These are phyloP conservation scores for Zoanthus sansibaricus DNA, from an alignment of 92 coral and sea anemone species.

Conservation along the genomic window DNA sequence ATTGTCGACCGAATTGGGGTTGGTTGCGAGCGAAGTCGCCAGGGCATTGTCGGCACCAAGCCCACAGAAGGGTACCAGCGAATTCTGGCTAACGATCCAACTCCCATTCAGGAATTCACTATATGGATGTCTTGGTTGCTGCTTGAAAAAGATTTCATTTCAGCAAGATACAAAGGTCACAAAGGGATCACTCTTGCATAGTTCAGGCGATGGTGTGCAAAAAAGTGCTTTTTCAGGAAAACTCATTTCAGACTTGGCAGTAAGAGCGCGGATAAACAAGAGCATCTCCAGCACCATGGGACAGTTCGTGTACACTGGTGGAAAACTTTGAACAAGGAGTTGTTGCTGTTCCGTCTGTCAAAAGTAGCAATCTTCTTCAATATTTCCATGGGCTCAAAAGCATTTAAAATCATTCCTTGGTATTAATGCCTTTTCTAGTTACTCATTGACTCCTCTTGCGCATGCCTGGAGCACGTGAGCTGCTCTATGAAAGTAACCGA, in stretches of 20 bases:
- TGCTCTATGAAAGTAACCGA: too few relatives aligned
- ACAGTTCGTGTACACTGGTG: background rate
- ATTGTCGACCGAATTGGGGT: too few relatives aligned
- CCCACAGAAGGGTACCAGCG: slow-evolving; percentile 59
- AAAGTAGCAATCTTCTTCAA: slow-evolving; percentile 55
- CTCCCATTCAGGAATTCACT: slow-evolving; percentile 46
- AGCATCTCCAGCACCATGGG: background rate
- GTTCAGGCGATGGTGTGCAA: background rate
- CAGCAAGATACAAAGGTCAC: slow-evolving; percentile 47
- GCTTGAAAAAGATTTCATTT: slow-evolving; percentile 45
- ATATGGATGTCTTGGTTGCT: slow-evolving; percentile 36
- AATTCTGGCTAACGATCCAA: slow-evolving; percentile 72
- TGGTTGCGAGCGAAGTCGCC: background rate
- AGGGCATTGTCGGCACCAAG: slow-evolving; percentile 60
- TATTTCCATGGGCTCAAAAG: background rate
- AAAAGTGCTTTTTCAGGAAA: background rate
- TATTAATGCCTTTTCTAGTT: slow-evolving; percentile 20
- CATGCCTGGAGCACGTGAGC: background rate
- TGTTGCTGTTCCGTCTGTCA: slow-evolving; percentile 31
- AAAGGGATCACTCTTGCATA: slow-evolving; percentile 66
- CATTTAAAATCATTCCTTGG: background rate
- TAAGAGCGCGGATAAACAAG: too few relatives aligned
- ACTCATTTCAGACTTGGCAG: too few relatives aligned
- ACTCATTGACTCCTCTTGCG: background rate
- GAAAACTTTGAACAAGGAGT: slow-evolving; percentile 59